A percentile compares a stretch with the other conserved stretches of the same genome.
These are phyloP conservation scores for Drosophila truncata DNA, from an alignment of 1,140 invertebrate species.

Conservation along the genomic window DNA sequence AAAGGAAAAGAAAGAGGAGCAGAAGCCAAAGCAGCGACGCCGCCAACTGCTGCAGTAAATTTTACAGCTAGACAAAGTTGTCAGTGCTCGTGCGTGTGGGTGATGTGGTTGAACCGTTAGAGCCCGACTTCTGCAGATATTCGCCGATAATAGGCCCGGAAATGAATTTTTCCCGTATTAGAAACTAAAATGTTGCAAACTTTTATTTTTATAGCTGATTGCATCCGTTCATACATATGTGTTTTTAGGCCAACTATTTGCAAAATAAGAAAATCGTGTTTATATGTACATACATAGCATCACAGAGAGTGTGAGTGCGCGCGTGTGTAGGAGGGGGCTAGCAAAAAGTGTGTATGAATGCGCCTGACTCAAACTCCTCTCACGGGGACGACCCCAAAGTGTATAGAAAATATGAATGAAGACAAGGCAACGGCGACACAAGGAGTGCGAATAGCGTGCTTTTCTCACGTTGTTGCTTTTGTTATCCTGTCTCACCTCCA, in stretches of 20 bases:
- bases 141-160: slow-evolving; percentile 58
- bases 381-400: slow-evolving; percentile 54
- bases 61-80: slow-evolving; percentile 75
- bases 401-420: slow-evolving; percentile 83
- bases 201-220: slow-evolving; percentile 50
- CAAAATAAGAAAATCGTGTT: slow-evolving; percentile 59
- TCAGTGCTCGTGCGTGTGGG: slow-evolving; percentile 22
- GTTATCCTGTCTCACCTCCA: slow-evolving; percentile 27
- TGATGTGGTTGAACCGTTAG: slow-evolving; percentile 24
- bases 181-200: slow-evolving; percentile 63
- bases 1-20: slow-evolving; percentile 17
- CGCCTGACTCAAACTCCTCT: slow-evolving; percentile 70
- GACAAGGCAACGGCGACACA: slow-evolving; percentile 40
- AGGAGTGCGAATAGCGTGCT: slow-evolving; percentile 42
- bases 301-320: slow-evolving; percentile 26
- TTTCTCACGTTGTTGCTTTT: slow-evolving; percentile 28
- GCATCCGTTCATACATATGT: slow-evolving; percentile 37
- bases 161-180: slow-evolving; percentile 73
- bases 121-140: slow-evolving; percentile 39
- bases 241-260: slow-evolving; percentile 43
- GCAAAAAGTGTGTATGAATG: slow-evolving; percentile 54
- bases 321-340: slow-evolving; percentile 23
- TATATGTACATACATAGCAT: slow-evolving; percentile 53
- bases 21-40: slow-evolving; percentile 43
- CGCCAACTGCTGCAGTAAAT: slow-evolving; percentile 55